These are phyloP conservation scores for Psittacula cyanocephala DNA, from an alignment of 2,113 vertebrate species.

Conservation along the genomic window DNA sequence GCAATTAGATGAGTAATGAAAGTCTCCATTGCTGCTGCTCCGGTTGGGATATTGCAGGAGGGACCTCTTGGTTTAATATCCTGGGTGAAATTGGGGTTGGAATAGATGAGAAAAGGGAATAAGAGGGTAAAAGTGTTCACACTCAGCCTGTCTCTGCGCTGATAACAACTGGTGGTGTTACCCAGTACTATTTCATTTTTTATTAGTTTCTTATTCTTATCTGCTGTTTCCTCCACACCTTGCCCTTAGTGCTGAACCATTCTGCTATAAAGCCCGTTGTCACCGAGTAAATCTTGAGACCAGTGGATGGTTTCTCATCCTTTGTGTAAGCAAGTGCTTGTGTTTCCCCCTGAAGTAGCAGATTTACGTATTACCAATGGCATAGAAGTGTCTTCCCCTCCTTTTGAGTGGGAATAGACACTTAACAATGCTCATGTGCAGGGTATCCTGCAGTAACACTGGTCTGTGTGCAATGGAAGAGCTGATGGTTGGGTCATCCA, in stretches of 20 bases:
- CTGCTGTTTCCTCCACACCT: background rate
- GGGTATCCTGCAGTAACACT: accelerated
- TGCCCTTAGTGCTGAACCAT: background rate
- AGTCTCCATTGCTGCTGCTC: background rate
- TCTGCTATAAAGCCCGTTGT: background rate
- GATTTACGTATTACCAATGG: accelerated
- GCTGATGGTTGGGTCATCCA: background rate
- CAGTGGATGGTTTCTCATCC: accelerated
- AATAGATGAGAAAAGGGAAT: background rate
- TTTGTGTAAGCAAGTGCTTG: accelerated
- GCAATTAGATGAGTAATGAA: background rate
- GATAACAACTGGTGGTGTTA: background rate
- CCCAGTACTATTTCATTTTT: background rate
- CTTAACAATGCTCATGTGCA: background rate
- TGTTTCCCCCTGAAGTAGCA: background rate
- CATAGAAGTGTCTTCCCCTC: background rate
- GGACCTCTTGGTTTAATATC: background rate
- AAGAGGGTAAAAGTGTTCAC: background rate
- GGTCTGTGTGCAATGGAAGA: background rate
- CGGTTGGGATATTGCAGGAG: background rate
- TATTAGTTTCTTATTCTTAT: background rate
- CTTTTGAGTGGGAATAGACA: background rate
- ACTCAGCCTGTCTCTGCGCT: background rate
- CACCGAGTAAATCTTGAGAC: background rate
- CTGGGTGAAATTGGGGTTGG: background rate